Conservation (phyloP, 1,140 invertebrate genomes). For the Aphelinus atriplicis region DNA sequence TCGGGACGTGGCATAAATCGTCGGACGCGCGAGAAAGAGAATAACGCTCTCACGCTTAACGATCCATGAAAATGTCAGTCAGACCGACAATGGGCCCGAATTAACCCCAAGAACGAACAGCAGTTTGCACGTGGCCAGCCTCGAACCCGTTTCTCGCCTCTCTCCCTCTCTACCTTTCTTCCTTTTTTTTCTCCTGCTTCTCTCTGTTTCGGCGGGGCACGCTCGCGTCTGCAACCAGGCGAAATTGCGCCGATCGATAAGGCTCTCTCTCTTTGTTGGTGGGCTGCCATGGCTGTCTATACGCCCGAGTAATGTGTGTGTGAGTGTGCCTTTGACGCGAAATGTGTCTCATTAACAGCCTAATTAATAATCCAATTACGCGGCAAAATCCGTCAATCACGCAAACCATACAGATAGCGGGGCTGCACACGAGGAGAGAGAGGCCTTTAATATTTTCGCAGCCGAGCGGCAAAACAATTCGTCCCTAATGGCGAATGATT, state of each 20-base stretch:
- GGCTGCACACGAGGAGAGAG: background rate
- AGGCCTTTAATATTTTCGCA: constrained; percentile 39
- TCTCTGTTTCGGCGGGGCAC: constrained; percentile 37
- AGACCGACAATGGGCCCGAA: constrained; percentile 37
- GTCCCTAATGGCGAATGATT: constrained; percentile 38
- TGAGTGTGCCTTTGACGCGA: constrained; percentile 48
- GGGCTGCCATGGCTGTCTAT: background rate
- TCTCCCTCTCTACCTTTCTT: background rate
- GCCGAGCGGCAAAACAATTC: constrained; percentile 26
- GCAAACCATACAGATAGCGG: constrained; percentile 29
- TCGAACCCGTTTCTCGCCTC: constrained; percentile 32
- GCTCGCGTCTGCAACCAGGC: too few species aligned
- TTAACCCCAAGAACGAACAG: constrained; percentile 42
- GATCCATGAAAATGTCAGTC: constrained; percentile 43
- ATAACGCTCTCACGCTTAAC: constrained; percentile 36
- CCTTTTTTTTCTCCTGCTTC: constrained; percentile 35
- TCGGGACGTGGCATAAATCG: constrained; percentile 25
- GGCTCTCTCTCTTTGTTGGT: background rate
- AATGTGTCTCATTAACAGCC: constrained; percentile 66
- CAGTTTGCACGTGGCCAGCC: constrained; percentile 31
- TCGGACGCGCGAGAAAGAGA: constrained; percentile 14
- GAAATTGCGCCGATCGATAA: constrained; percentile 47
- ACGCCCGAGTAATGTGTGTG: background rate
- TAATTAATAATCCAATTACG: constrained; percentile 68
- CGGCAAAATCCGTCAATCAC: constrained; percentile 56